Evolutionary conservation across 2,888 invertebrate species (phyloP).

Genomic region (Drosophila neonasuta): DNA sequence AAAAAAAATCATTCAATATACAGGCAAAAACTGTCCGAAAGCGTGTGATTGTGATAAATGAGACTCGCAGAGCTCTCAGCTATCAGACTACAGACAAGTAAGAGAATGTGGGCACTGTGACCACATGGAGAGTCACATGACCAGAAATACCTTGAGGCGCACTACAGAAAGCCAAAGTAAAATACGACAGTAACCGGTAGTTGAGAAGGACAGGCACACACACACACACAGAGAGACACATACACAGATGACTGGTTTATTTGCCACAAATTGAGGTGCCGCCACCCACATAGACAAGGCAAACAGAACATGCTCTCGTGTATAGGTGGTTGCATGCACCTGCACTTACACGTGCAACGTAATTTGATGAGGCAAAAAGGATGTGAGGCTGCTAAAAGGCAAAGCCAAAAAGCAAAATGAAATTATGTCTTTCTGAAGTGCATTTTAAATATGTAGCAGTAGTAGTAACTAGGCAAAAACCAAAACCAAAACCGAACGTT

Average conservation of each 20-base stretch:
- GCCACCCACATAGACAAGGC: slow-evolving; percentile 9
- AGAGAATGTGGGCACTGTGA: slow-evolving; percentile 20
- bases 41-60: slow-evolving; percentile 66
- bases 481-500: background rate
- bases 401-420: slow-evolving; percentile 66
- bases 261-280: slow-evolving; percentile 31
- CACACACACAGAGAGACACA: slow-evolving; percentile 2
- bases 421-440: slow-evolving; percentile 73
- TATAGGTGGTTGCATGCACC: slow-evolving; percentile 38
- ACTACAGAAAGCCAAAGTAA: slow-evolving; percentile 41
- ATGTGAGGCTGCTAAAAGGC: slow-evolving; percentile 35
- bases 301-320: slow-evolving; percentile 6
- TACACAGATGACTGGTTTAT: slow-evolving; percentile 30
- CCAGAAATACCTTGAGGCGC: slow-evolving; percentile 23
- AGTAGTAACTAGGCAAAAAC: slow-evolving; percentile 46
- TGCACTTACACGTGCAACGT: slow-evolving; percentile 66
- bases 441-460: slow-evolving; percentile 65
- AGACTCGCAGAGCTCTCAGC: slow-evolving; percentile 32
- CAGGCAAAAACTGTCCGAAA: slow-evolving; percentile 42
- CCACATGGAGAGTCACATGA: slow-evolving; percentile 31
- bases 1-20: slow-evolving; percentile 28
- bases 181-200: slow-evolving; percentile 60
- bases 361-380: slow-evolving; percentile 67
- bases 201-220: slow-evolving; percentile 27
- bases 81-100: slow-evolving; percentile 2